Base-by-base conservation (phyloP, 2,888 invertebrate species). In the Athalia cordata region DNA sequence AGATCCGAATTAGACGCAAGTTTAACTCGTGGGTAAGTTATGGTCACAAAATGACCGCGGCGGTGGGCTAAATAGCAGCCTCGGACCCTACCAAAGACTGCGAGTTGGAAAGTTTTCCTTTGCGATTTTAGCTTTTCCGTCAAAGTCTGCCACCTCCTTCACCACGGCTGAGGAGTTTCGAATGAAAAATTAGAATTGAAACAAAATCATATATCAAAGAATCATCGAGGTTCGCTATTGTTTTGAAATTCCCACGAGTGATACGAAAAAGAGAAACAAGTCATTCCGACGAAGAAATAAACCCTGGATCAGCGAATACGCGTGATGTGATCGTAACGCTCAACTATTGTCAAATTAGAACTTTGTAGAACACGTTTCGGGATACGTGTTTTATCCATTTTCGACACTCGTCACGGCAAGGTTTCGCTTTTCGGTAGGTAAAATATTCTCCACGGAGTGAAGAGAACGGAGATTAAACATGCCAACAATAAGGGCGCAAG, bases 271-370 rank as follows among this genome's bases (percentile, higher is more conserved):
- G 15, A 6, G 29, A 52, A 52, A 68, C 50, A 52, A 68, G 52
- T 68, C 52, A 68, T 68, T 68, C 52, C 11, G 52, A n/a, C 68
- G 55, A 29, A 68, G 68, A 29, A 29, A 55, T 52, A 55, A 55
- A 52, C 52, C 68, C 45, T 43, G 68, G 43, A 68, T 68, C 55
- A 68, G 55, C 55, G 68, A 68, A 55, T 55, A 43, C 29, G 62
- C 68, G 68, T 68, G 68, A 68, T 55, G 52, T 52, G 52, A 68
- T 68, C 68, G 43, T 29, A 68, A 55, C 68, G 68, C 52, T 68
- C 55, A 29, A 29, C 29, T 29, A 29, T 29, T 29, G 29, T 29
- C 29, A 29, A 29, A 55, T 68, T 43, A 68, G 52, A 68, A 68
- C 68, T 68, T 68, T 68, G 29, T 68, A 29, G 29, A n/a, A n/a